Conservation (phyloP, 1,140 invertebrate genomes). For the Drosophila sechellia region DNA sequence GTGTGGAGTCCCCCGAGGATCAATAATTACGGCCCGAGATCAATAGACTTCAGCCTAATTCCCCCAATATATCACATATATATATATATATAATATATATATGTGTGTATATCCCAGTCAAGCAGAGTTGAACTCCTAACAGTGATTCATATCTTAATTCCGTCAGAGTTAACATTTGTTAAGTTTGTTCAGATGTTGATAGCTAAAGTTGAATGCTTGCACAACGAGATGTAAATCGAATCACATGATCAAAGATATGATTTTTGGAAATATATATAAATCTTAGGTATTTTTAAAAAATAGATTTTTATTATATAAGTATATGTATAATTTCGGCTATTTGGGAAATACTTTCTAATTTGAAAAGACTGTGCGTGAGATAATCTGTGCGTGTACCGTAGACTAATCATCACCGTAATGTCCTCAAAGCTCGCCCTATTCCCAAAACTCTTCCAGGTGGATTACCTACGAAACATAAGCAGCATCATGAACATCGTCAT, state of each 20-base stretch:
- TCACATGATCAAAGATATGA: not conserved
- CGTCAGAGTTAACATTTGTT: not conserved
- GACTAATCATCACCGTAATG: conserved; percentile 36
- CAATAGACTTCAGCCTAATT: no score
- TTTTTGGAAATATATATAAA: not conserved
- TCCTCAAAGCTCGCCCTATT: not conserved
- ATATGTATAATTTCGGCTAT: no score
- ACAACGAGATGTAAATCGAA: not conserved
- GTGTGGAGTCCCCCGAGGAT: not conserved
- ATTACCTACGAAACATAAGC: conserved; percentile 51
- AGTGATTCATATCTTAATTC: not conserved
- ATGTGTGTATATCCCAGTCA: not conserved
- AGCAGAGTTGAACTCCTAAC: not conserved
- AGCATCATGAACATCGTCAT: conserved; percentile 33
- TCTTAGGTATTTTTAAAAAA: not conserved
- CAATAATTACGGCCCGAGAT: not conserved
- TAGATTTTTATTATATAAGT: not conserved
- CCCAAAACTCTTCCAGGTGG: conserved; percentile 33
- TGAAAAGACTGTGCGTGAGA: not conserved
- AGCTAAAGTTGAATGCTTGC: not conserved
- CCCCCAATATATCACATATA: not conserved
- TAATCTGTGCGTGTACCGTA: conserved; percentile 20
- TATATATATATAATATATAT: no score
- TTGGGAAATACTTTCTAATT: no score
- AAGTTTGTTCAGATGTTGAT: not conserved